A percentile compares a stretch with the other conserved stretches of the same genome.
Evolutionary conservation across 1,140 invertebrate genomes (phyloP).

Genomic region (Leptopilina boulardi): DNA sequence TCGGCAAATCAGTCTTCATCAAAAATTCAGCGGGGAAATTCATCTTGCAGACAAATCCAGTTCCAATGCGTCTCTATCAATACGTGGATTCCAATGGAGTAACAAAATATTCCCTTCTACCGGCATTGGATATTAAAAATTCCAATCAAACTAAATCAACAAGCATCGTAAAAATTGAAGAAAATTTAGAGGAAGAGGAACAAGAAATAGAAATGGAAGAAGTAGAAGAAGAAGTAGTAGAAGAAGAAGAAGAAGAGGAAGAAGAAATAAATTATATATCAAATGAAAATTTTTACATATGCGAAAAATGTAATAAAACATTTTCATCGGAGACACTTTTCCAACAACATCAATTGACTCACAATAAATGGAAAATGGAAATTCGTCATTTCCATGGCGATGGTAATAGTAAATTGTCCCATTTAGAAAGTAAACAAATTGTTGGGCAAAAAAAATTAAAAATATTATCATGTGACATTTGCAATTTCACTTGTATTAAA

Average conservation of each 20-base stretch:
- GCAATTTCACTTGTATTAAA: slow-evolving; percentile 50
- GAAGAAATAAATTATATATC: background rate
- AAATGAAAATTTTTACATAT: slow-evolving; percentile 40
- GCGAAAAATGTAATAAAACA: slow-evolving; percentile 14
- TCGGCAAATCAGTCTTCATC: background rate
- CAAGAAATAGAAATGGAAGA: too few species aligned
- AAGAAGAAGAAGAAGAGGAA: too few species aligned
- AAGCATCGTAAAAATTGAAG: background rate
- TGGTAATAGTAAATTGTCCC: background rate
- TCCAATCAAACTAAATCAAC: background rate
- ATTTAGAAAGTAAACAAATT: slow-evolving; percentile 1
- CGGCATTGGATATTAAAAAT: background rate
- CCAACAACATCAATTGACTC: background rate
- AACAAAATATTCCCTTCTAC: slow-evolving; percentile 37
- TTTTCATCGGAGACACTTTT: background rate
- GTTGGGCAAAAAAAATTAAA: background rate
- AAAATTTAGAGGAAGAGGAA: too few species aligned
- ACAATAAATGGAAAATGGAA: slow-evolving; percentile 23
- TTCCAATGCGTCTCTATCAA: slow-evolving; percentile 37
- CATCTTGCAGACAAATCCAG: background rate
- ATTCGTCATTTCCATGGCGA: background rate
- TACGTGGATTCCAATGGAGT: slow-evolving; percentile 33
- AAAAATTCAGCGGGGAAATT: background rate
- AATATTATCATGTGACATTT: slow-evolving; percentile 45
- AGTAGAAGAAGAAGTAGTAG: too few species aligned